Evolutionary conservation across 2,888 invertebrate species (phyloP).

Genomic region (Aplocera efformata): DNA sequence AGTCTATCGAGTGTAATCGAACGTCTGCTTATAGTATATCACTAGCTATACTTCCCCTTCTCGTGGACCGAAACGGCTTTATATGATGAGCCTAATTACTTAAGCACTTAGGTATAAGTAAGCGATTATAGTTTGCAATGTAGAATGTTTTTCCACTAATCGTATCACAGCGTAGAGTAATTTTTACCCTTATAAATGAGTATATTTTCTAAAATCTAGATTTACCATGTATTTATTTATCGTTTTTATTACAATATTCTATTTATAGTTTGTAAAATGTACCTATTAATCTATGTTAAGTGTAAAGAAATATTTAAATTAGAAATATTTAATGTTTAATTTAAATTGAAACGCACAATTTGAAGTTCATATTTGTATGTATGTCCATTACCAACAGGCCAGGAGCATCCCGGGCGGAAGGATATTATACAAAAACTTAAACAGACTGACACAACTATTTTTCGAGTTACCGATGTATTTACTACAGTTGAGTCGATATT

Average conservation of each 20-base stretch:
- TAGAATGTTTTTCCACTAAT: constrained; percentile 43
- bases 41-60: constrained; percentile 47
- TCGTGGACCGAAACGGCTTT: constrained; percentile 62
- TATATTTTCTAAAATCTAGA: constrained; percentile 11
- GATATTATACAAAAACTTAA: no score
- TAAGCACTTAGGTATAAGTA: constrained; percentile 64
- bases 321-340: background rate
- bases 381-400: no score
- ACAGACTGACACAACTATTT: no score
- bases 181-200: constrained; percentile 3
- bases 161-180: constrained; percentile 30
- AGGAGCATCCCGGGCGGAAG: no score
- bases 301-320: background rate
- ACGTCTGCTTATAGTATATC: constrained; percentile 43
- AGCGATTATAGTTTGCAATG: constrained; percentile 56
- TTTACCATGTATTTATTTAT: constrained; percentile 12
- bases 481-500: no score
- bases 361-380: no score
- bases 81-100: constrained; percentile 46
- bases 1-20: constrained; percentile 34
- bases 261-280: background rate
- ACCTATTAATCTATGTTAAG: background rate
- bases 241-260: constrained; percentile 22
- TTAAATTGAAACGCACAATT: no score
- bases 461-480: no score